phyloP scores from a whole-genome alignment of 1,140 invertebrate species.

The Drosophila kanapiae region DNA sequence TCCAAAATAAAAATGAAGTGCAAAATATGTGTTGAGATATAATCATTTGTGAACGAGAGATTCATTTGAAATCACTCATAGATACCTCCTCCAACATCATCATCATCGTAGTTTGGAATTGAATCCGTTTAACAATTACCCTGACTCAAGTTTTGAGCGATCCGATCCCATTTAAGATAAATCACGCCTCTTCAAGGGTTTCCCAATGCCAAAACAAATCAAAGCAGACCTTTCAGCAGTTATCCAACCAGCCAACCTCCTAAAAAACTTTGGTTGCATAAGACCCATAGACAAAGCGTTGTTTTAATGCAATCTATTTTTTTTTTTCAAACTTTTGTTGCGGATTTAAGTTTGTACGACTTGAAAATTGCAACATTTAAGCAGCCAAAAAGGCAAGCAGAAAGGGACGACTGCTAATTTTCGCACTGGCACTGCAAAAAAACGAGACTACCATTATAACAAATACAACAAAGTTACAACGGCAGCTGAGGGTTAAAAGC shows the following conservation, averaged over 20 bases:
- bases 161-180: slow-evolving; percentile 68
- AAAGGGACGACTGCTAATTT: slow-evolving; percentile 60
- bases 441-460: slow-evolving; percentile 45
- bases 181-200: slow-evolving; percentile 48
- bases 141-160: slow-evolving; percentile 38
- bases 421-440: slow-evolving; percentile 30
- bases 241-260: slow-evolving; percentile 46
- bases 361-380: slow-evolving; percentile 79
- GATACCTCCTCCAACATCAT: slow-evolving; percentile 12
- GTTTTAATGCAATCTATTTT: slow-evolving; percentile 57
- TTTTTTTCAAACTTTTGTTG: slow-evolving; percentile 21
- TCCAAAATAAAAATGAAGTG: background rate
- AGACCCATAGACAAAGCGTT: slow-evolving; percentile 29
- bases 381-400: slow-evolving; percentile 2
- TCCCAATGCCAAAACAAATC: slow-evolving; percentile 31
- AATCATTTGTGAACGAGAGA: background rate
- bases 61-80: background rate
- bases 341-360: slow-evolving; percentile 69
- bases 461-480: slow-evolving; percentile 53
- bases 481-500: slow-evolving; percentile 64
- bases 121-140: slow-evolving; percentile 20
- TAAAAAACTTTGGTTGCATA: slow-evolving; percentile 64
- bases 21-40: background rate
- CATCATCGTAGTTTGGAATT: background rate
- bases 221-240: slow-evolving; percentile 39